Base-by-base conservation (phyloP, 1,140 invertebrate species). In the Akabosia matsudoensis region DNA sequence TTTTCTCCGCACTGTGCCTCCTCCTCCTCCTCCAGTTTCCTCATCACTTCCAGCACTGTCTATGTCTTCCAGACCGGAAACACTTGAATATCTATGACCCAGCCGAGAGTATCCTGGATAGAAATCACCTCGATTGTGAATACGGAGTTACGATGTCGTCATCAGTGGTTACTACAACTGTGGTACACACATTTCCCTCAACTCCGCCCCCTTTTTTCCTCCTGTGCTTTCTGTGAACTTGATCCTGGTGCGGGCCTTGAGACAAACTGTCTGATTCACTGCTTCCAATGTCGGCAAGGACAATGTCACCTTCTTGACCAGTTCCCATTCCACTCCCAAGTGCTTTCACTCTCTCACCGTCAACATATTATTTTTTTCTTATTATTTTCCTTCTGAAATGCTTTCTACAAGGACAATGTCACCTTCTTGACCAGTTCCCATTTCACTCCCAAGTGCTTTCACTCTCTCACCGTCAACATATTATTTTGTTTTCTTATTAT, bases 61-160 rank as follows among this genome's bases (percentile, higher is more conserved):
- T n/a, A n/a, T n/a, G n/a, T n/a, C 37, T 7, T 45, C 37, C 18
- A 18, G 7, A 45, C 37, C 37, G 37, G 37, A 45, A 45, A 45
- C 37, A 18, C 37, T 45, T 7, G 37, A 45, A 18, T 45, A 18
- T 45, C 37, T 45, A 22, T 56, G 54, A 56, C 7, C 13, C 24
- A 45, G 37, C 37, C 54, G 7, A 45, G 37, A 45, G 22, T 14
- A 24, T 4, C 31, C 13, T 13, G 22, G 4, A 22, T 67, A 67
- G n/a, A 30, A 30, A 22, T 30, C 61, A n/a, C 31, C 31, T 28
- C 31, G 61, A 67, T n/a, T n/a, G n/a, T n/a, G n/a, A n/a, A n/a
- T 67, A 67, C 28, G 61, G 61, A 30, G 61, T 67, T 4, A 67
- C 61, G 28, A 67, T 67, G n/a, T 67, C 61, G 31, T 67, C 61